A percentile compares a stretch with the other conserved stretches of the same genome.
phyloP scores from a whole-genome alignment of 2,113 vertebrate genomes.

The Alouatta palliata region DNA sequence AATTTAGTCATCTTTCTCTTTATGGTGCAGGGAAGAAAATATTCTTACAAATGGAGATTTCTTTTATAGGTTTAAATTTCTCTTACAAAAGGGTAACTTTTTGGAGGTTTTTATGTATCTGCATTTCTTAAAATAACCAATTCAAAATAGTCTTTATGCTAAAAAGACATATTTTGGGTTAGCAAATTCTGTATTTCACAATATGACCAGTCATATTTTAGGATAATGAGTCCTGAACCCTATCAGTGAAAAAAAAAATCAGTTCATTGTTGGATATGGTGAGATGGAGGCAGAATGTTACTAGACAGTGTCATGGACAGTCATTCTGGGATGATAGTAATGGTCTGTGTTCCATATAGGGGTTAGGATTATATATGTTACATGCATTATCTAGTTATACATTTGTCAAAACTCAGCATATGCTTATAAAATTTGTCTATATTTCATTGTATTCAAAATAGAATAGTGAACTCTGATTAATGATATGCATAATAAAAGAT shows the following conservation, averaged over 20 bases:
- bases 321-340: background rate
- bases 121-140: background rate
- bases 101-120: background rate
- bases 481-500: background rate
- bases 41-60: background rate
- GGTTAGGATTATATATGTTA: background rate
- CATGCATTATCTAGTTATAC: background rate
- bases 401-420: background rate
- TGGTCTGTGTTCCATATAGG: background rate
- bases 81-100: background rate
- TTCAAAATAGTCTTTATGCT: background rate
- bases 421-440: background rate
- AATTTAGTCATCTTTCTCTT: background rate
- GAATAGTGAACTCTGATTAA: background rate
- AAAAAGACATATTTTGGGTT: background rate
- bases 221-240: background rate
- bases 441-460: background rate
- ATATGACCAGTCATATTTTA: background rate
- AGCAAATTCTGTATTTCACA: background rate
- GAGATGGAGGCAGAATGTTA: background rate
- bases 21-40: background rate
- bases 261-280: background rate
- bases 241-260: background rate
- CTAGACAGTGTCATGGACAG: fast-evolving
- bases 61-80: background rate